These are phyloP conservation scores for Agrypnia vestita DNA, from an alignment of 1,140 invertebrate genomes.

Conservation along the genomic window DNA sequence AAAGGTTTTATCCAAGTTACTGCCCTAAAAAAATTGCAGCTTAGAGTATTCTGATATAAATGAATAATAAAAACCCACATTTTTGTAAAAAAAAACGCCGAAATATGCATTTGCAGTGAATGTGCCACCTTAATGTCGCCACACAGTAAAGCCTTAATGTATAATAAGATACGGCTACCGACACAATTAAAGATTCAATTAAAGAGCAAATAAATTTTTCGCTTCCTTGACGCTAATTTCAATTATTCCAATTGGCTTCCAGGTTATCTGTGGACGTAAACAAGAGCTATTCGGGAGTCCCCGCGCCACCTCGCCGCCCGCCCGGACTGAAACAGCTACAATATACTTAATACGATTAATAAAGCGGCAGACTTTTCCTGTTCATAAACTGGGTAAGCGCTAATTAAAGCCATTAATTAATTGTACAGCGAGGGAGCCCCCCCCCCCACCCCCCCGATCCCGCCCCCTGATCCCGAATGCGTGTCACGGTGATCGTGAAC, in stretches of 20 bases:
- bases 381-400: conserved; percentile 60
- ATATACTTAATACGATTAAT: conserved; percentile 59
- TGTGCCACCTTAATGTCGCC: no score
- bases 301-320: neutral
- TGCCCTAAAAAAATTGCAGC: no score
- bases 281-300: conserved; percentile 17
- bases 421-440: conserved; percentile 48
- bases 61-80: no score
- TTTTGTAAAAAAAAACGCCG: no score
- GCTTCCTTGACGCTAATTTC: conserved; percentile 48
- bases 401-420: conserved; percentile 62
- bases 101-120: no score
- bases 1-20: no score
- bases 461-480: conserved; percentile 55
- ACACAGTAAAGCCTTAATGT: no score
- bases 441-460: neutral
- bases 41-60: no score
- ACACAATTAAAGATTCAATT: neutral
- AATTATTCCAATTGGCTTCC: conserved; percentile 48
- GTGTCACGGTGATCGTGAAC: conserved; percentile 59
- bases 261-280: conserved; percentile 39
- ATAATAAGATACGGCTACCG: no score
- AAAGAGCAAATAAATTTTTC: conserved; percentile 38
- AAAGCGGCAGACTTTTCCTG: conserved; percentile 60
- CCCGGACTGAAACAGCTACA: conserved; percentile 51